Evolutionary conservation across 2,888 invertebrate species (phyloP).

Genomic region (Pandemis heparana): DNA sequence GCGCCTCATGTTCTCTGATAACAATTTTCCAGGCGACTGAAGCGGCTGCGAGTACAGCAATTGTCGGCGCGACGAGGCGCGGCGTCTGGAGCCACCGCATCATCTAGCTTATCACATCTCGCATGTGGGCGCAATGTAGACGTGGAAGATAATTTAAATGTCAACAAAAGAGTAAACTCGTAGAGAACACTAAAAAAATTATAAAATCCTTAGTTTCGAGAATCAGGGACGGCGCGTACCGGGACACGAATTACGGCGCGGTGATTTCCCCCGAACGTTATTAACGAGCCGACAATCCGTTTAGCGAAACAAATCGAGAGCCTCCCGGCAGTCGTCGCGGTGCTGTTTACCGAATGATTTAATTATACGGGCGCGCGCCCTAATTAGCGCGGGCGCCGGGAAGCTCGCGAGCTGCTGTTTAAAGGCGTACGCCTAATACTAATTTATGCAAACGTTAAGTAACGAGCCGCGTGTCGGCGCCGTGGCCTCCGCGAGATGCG

Average conservation of each 20-base stretch:
- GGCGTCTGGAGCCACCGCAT: background rate
- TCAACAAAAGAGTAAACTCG: background rate
- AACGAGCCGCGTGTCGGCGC: background rate
- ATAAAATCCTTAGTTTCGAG: background rate
- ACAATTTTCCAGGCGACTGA: slow-evolving; percentile 30
- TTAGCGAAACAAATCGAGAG: slow-evolving; percentile 15
- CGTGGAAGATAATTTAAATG: background rate
- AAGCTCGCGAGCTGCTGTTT: background rate
- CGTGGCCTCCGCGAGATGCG: background rate
- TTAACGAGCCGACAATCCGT: slow-evolving; percentile 12
- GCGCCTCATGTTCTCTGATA: slow-evolving; percentile 2
- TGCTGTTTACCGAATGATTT: slow-evolving; percentile 27
- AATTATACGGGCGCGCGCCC: slow-evolving; percentile 19
- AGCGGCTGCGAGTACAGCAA: slow-evolving; percentile 13
- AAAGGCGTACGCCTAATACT: slow-evolving; percentile 4
- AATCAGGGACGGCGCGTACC: background rate
- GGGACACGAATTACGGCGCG: background rate
- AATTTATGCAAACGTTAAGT: background rate
- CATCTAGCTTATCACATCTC: slow-evolving; percentile 8
- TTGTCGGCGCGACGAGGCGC: slow-evolving; percentile 2
- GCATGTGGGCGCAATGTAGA: background rate
- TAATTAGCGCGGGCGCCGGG: slow-evolving; percentile 18
- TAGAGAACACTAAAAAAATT: background rate
- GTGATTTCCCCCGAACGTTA: background rate
- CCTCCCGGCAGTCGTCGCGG: slow-evolving; percentile 8